phyloP scores from a whole-genome alignment of 2,888 invertebrate genomes.

The Diaperis boleti region DNA sequence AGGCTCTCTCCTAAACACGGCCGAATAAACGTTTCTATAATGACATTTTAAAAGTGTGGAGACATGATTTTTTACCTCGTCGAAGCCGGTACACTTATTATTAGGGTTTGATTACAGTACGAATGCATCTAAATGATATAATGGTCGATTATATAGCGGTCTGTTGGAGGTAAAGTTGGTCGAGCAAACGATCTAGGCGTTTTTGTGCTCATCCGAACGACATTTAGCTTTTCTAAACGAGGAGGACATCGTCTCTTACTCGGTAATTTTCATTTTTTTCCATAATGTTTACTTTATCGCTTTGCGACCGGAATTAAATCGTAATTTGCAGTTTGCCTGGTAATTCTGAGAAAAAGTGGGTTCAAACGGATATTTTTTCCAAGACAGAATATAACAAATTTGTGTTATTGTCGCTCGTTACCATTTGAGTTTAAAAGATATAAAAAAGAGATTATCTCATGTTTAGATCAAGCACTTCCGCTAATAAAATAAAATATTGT shows the following conservation, averaged over 20 bases:
- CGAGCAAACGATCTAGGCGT: conserved; percentile 14
- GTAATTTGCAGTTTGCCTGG: conserved; percentile 35
- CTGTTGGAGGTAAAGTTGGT: conserved; percentile 31
- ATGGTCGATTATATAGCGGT: conserved; percentile 46
- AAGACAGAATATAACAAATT: conserved; percentile 1
- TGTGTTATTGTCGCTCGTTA: conserved; percentile 7
- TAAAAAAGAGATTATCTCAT: conserved; percentile 4
- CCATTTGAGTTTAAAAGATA: background rate
- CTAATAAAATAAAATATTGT: too few relatives aligned
- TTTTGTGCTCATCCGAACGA: conserved; percentile 34
- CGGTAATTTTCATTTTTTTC: conserved; percentile 28
- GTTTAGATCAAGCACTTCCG: conserved; percentile 10
- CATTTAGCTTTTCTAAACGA: conserved; percentile 36
- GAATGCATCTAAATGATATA: conserved; percentile 50
- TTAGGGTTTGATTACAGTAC: conserved; percentile 52
- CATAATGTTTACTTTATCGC: conserved; percentile 22
- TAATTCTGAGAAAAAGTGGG: conserved; percentile 15
- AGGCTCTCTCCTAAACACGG: conserved; percentile 46
- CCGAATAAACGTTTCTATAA: conserved; percentile 54
- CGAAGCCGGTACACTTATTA: conserved; percentile 43
- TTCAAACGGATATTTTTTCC: conserved; percentile 3
- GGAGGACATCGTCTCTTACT: conserved; percentile 24
- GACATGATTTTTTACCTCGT: conserved; percentile 48
- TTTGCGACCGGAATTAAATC: conserved; percentile 32
- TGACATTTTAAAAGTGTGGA: conserved; percentile 57